A percentile compares a stretch with the other conserved stretches of the same genome.
Evolutionary conservation across 2,888 invertebrate genomes (phyloP).

Genomic region (Schizaphis graminum): DNA sequence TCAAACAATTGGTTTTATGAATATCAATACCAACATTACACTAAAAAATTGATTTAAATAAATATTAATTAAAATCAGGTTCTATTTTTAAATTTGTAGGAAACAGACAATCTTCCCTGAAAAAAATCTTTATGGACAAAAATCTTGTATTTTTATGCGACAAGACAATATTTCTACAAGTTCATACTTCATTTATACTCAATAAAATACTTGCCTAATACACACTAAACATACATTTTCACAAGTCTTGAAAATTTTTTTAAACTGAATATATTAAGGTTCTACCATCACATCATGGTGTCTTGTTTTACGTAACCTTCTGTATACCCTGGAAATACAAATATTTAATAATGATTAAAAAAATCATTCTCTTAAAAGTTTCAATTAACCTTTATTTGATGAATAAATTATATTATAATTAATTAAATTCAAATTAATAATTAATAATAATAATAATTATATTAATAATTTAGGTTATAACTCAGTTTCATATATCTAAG

Average conservation of each 20-base stretch:
- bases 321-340: too few species aligned
- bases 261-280: too few species aligned
- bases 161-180: not conserved
- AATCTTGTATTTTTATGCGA: not conserved
- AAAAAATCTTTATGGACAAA: too few species aligned
- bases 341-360: too few species aligned
- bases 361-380: not conserved
- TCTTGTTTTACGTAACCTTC: too few species aligned
- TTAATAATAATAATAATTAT: too few species aligned
- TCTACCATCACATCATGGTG: too few species aligned
- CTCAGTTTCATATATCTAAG: too few species aligned
- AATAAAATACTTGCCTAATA: too few species aligned
- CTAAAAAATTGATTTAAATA: not conserved
- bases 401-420: not conserved
- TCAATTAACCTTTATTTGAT: not conserved
- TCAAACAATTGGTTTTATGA: not conserved
- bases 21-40: not conserved
- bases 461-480: not conserved
- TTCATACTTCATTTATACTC: not conserved
- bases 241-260: not conserved
- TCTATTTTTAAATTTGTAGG: not conserved
- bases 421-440: too few species aligned
- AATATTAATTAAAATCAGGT: not conserved
- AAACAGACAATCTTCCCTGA: not conserved
- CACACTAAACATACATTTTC: not conserved